Percentiles rank a stretch among this genome's conserved stretches.
These are phyloP conservation scores for Echiichthys vipera DNA, from an alignment of 2,797 vertebrate genomes.

Conservation along the genomic window DNA sequence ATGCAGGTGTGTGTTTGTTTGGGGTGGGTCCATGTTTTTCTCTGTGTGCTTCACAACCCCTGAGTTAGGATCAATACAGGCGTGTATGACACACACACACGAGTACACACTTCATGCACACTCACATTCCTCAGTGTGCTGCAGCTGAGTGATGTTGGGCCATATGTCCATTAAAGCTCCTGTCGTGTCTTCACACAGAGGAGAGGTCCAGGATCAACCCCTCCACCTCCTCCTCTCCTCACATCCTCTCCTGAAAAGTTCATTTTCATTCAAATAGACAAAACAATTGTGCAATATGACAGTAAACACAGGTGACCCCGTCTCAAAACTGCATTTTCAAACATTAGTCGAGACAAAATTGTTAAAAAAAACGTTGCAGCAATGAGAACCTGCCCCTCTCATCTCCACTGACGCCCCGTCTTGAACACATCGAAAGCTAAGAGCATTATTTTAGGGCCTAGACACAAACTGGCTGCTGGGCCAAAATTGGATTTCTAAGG, in stretches of 20 bases:
- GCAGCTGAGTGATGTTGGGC: conserved; percentile 28
- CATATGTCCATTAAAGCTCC: conserved; percentile 58
- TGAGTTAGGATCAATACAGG: conserved; percentile 68
- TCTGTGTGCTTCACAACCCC: conserved; percentile 47
- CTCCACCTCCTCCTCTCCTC: neutral
- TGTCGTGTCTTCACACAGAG: conserved; percentile 39
- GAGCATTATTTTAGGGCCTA: too few species aligned
- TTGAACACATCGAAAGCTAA: too few species aligned
- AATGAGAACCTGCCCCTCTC: too few species aligned
- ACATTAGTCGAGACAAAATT: too few species aligned
- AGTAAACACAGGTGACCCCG: too few species aligned
- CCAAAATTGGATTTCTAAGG: too few species aligned
- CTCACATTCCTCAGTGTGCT: conserved; percentile 35
- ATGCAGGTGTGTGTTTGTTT: conserved; percentile 57
- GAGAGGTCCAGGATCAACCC: neutral
- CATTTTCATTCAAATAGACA: neutral
- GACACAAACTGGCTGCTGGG: too few species aligned
- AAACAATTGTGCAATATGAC: too few species aligned
- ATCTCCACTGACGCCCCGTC: too few species aligned
- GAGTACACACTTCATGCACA: neutral
- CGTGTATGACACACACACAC: conserved; percentile 47
- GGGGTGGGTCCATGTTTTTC: conserved; percentile 40
- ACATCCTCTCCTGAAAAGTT: neutral
- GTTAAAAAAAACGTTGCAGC: too few species aligned
- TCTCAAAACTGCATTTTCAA: too few species aligned